Conservation (phyloP, 2,888 invertebrate genomes). For the Deroplatys truncata region DNA sequence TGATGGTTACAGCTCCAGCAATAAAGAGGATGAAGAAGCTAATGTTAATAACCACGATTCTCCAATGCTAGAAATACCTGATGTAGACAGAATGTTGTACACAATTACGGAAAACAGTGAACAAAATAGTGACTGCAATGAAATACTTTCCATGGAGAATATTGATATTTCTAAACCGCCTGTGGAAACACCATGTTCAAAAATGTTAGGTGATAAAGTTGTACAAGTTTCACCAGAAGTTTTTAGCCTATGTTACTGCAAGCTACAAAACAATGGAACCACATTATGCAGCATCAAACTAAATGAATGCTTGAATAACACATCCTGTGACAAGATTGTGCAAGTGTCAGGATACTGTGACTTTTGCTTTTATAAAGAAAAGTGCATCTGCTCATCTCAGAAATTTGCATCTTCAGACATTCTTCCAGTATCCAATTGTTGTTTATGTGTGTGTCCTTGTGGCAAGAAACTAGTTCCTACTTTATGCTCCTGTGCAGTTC, state of each 20-base stretch:
- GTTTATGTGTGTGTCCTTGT: not conserved
- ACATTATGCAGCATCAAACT: not conserved
- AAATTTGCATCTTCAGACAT: not conserved
- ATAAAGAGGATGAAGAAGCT: not conserved
- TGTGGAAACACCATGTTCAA: not conserved
- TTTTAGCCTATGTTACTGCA: not conserved
- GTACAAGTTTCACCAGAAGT: not conserved
- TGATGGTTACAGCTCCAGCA: not conserved
- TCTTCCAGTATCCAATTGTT: not conserved
- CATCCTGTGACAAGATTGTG: not conserved
- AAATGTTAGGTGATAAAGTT: not conserved
- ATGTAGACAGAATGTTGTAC: not conserved
- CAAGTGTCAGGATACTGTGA: not conserved
- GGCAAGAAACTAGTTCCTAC: not conserved
- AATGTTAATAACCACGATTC: not conserved
- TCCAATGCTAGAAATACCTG: not conserved
- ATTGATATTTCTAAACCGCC: not conserved
- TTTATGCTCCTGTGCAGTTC: not conserved
- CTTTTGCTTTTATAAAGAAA: not conserved
- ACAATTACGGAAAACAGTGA: slow-evolving; percentile 8
- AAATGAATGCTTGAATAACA: not conserved
- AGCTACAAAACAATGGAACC: not conserved
- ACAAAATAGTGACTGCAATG: not conserved
- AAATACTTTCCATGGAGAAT: not conserved
- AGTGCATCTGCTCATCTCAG: not conserved